Base-by-base conservation (phyloP, 2,888 invertebrate species). In the Achlya flavicornis region DNA sequence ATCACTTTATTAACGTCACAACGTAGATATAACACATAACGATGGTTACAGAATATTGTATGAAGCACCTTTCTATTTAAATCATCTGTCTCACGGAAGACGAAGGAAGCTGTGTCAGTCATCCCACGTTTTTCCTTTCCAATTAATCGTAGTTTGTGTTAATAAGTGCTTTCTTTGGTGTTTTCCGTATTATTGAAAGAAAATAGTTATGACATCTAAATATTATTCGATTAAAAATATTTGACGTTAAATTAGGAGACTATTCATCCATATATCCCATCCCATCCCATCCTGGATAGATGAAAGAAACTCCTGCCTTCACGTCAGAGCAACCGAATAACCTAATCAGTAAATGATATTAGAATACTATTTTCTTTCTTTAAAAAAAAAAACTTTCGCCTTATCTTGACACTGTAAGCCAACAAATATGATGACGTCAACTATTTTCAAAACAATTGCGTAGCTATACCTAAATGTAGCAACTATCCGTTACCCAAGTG, bases 71-170 rank as follows among this genome's bases (percentile, higher is more conserved):
- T 48, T 48, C 48, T 48, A 48, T 48, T 16, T 48, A 48, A 16
- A 38, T 38, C 38, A 38, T 38, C n/a, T 61, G 69, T 79, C 76
- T 79, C 79, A 76, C 78, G 81, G 81, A 81, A 81, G 74, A 67
- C 58, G 8, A 35, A 58, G 57, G 66, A 76, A 76, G 77, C 78
- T 79, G 74, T 43, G 7, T 14, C 43, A 57, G 7, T 14, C 43
- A 57, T 76, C 78, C 69, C 82, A 82, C 82, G 80, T 78, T 80
- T 78, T 81, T 79, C 66, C 67, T 61, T 53, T 6, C 35, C 53
- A 43, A 43, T 43, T 43, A 43, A 43, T 43, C 14, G 12, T 14
- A 38, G 38, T 10, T 38, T 38, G 8, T 38, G 38, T 10, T 14
- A 14, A 46, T 46, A 14, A 6, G 43, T n/a, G 43, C 43, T 43